Base-by-base conservation (phyloP, 1,140 invertebrate species). In the Leptoteleia sp. region DNA sequence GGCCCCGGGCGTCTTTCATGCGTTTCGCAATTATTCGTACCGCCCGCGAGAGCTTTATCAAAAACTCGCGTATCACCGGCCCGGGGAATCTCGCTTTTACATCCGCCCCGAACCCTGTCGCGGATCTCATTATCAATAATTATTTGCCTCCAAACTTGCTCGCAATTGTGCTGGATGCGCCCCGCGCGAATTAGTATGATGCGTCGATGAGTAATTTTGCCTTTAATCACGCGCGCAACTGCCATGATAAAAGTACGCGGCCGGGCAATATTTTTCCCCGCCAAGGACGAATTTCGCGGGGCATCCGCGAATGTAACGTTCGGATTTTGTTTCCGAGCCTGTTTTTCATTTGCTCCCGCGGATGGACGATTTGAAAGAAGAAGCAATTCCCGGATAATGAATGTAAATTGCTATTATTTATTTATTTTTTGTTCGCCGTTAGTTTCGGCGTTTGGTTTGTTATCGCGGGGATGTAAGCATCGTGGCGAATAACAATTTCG, bases 181-280 rank as follows among this genome's bases (percentile, higher is more conserved):
- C n/a, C 19, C 5, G 19, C 19, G 19, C 19, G 40, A 40, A 4
- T 52, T 12, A n/a, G 15, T 38, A 19, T 52, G 25, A 52, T 37
- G 37, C 33, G 47, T 15, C 2, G 29, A 35, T 5, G 27, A 55
- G 19, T 12, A 55, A 55, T 55, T 38, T 33, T 6, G 35, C n/a
- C 25, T 55, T 55, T 40, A 40, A 40, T 55, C 50, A 55, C 11
- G 15, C 16, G 29, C 6, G 27, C 5, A 31, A 45, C 16, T 9
- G 22, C 55, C 33, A 59, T 59, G 19, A 47, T 42, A 57, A 57
- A 59, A 59, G 13, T 25, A 11, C 5, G 27, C 19, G 3, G n/a
- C 38, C 40, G 33, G 13, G 50, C 27, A 6, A 42, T 16, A 19
- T 6, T 57, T 55, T 33, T n/a, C n/a, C n/a, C 8, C 29, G 15